Evolutionary conservation across 2,113 vertebrate genomes (phyloP), one percentile per base, ranked within the genome.

Genomic region (Lucifuga dentata): DNA sequence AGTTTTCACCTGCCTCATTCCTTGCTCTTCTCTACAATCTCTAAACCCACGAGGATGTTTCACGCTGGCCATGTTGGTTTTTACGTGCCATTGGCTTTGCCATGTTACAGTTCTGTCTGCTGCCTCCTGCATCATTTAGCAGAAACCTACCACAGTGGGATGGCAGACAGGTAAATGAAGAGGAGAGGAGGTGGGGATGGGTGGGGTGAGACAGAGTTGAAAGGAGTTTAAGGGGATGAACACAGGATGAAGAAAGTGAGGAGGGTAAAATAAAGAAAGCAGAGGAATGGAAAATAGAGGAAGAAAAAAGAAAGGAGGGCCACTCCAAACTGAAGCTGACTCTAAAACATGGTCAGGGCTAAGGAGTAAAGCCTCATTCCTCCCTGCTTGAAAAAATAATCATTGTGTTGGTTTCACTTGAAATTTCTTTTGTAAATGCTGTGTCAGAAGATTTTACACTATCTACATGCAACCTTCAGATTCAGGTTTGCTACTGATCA

Each of bases 91-190:
- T 87, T 83, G 81, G 89, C 79, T 90, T 84, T 73, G 77, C 84
- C 73, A 68, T 83, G 88, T 86, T 85, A 77, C 67, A 83, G 58
- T 83, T 83, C 81, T 86, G 79, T 88, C 85, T 82, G 81, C 78
- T 56, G 76, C 58, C 76, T 90, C 76, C 76, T 91, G 87, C 88
- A 89, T 93, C 88, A 90, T 91, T 92, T 91, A 92, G 55, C 84
- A 90, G 80, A 69, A 73, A 63, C 69, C 78, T 88, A 76, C 80
- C 71, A 86, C 76, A 67, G 85, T 32, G 86, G 79, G 55, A 73
- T 17, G 24, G 75, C 66, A 79, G 83, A 80, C 84, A 89, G 82
- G 73, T 87, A 76, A 68, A 38, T 53, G 66, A 51, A 58, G 66
- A 63, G 40, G 71, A 44, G 17, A 29, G 50, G 58, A 62, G 56